Percentiles rank a stretch among this genome's conserved stretches.
These are phyloP conservation scores for Heliornis fulica DNA, from an alignment of 2,113 vertebrate species.

Conservation along the genomic window DNA sequence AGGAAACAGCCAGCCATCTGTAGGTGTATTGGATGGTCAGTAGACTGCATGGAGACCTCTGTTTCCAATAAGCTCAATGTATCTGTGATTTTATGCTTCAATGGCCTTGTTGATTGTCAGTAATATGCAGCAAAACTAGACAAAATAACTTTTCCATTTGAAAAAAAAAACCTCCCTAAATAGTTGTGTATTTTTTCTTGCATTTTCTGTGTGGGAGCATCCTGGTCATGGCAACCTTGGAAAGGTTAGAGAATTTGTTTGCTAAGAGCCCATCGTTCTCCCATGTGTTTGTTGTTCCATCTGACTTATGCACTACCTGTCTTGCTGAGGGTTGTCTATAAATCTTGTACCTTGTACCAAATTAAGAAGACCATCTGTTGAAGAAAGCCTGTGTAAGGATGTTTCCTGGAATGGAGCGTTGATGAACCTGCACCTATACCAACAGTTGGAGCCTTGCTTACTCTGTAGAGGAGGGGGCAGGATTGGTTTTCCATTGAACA, in stretches of 20 bases:
- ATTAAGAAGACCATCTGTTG: slow-evolving; percentile 38
- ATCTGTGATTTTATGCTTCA: not conserved
- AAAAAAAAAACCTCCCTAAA: not conserved
- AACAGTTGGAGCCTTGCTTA: not conserved
- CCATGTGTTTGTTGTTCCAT: slow-evolving; percentile 2
- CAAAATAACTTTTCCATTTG: not conserved
- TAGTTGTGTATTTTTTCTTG: not conserved
- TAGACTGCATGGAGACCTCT: not conserved
- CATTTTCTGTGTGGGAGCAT: not conserved
- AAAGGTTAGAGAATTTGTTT: not conserved
- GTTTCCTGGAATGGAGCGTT: not conserved
- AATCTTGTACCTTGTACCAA: slow-evolving; percentile 14
- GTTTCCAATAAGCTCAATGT: not conserved
- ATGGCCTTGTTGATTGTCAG: not conserved
- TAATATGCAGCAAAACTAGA: not conserved
- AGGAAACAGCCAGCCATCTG: not conserved
- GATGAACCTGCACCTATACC: not conserved
- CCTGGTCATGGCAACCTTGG: not conserved
- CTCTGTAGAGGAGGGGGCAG: not conserved
- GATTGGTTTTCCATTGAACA: not conserved
- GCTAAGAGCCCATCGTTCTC: not conserved
- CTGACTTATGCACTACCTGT: not conserved
- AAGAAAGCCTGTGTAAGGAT: not conserved
- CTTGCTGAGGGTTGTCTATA: not conserved
- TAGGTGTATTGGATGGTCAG: not conserved